Evolutionary conservation across 2,797 vertebrate genomes (phyloP).

Genomic region (Monodelphis domestica): DNA sequence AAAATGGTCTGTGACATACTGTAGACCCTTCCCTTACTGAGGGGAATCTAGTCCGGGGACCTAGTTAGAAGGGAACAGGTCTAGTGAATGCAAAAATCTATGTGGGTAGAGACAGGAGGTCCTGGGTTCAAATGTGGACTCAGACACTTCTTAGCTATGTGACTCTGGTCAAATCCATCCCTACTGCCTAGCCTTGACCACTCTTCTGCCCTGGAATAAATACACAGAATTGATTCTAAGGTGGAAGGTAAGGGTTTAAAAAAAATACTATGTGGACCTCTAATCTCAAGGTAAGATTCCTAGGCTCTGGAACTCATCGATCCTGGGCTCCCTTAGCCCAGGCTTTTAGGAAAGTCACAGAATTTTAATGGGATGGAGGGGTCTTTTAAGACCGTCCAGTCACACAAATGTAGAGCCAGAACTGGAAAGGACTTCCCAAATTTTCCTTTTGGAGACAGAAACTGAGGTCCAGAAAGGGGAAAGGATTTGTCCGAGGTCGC

Average conservation of each 20-base stretch:
- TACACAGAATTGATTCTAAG: too few species aligned
- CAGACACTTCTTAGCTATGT: too few species aligned
- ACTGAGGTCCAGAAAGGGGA: neutral
- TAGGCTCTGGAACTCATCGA: neutral
- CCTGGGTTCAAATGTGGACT: too few species aligned
- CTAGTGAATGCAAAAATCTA: neutral
- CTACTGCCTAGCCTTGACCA: too few species aligned
- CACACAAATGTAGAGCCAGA: neutral
- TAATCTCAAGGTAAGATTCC: neutral
- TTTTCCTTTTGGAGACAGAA: neutral
- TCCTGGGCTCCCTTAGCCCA: neutral
- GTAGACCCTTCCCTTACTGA: neutral
- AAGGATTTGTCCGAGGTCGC: neutral
- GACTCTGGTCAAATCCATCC: too few species aligned
- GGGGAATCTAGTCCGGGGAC: neutral
- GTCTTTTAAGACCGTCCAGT: neutral
- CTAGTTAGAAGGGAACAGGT: neutral
- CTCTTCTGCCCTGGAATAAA: too few species aligned
- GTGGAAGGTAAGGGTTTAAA: too few species aligned
- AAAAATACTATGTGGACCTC: too few species aligned
- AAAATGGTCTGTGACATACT: neutral
- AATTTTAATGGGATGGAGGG: neutral
- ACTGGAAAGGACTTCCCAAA: neutral
- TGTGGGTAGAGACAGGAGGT: too few species aligned
- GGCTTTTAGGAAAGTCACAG: neutral